phyloP scores from a whole-genome alignment of 2,797 vertebrate species.

The Macroramphosus scolopax region DNA sequence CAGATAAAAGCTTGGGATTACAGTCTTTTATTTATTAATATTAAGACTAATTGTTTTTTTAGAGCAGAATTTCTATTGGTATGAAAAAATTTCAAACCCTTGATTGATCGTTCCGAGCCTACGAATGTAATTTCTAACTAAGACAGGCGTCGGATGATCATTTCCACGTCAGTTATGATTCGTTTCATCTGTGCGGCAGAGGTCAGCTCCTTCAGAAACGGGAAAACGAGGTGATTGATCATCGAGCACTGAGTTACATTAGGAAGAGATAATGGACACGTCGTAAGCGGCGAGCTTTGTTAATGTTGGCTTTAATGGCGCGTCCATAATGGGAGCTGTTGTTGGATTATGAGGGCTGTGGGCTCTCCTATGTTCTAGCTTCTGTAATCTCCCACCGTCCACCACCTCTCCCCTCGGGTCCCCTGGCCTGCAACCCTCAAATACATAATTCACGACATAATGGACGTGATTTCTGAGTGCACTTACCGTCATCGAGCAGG shows the following conservation, averaged over 20 bases:
- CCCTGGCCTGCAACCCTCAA: constrained; percentile 55
- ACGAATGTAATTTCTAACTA: not conserved
- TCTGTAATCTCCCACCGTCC: constrained; percentile 42
- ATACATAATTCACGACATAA: constrained; percentile 84
- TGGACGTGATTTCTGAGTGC: constrained; percentile 79
- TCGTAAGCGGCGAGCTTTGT: constrained; percentile 56
- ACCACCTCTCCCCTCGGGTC: constrained; percentile 37
- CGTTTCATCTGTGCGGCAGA: constrained; percentile 9
- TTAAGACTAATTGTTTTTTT: too few relatives aligned
- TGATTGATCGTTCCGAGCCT: constrained; percentile 1
- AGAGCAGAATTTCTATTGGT: too few relatives aligned
- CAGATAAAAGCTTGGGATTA: constrained; percentile 4
- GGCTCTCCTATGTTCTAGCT: constrained; percentile 45
- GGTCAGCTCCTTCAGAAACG: constrained; percentile 41
- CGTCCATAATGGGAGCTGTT: constrained; percentile 58
- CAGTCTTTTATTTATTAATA: too few relatives aligned
- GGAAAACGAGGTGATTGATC: constrained; percentile 57
- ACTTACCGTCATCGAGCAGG: constrained; percentile 68
- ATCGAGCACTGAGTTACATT: constrained; percentile 54
- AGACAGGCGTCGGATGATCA: constrained; percentile 6
- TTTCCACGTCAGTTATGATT: too few relatives aligned
- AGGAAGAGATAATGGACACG: constrained; percentile 70
- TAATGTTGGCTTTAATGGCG: constrained; percentile 79
- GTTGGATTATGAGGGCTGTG: constrained; percentile 43
- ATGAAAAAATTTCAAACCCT: too few relatives aligned